Evolutionary conservation across 2,888 invertebrate species (phyloP), one percentile per base, ranked within the genome.

Genomic region (Noctua fimbriata): DNA sequence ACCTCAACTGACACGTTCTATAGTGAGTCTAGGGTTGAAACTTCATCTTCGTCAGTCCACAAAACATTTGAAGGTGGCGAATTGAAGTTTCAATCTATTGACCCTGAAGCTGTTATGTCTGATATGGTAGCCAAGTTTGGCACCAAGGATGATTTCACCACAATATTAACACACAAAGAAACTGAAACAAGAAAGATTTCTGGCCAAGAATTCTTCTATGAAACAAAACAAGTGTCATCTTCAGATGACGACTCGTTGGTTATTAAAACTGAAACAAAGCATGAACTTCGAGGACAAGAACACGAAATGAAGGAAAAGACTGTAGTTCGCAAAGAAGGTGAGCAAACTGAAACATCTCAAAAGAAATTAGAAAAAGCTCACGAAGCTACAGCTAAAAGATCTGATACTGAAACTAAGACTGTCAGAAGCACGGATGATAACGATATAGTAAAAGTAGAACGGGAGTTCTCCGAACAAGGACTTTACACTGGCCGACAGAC

Each of bases 321-420:
- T 67, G 96, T 92, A 24, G 90, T 95, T 6, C 94, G 95, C 49
- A 95, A 93, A 88, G 96, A 96, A 63, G 97, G 97, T 18, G 96
- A 96, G 73, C 94, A 95, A 89, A 97, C 95, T 36, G 97, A 97
- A 90, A 97, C 97, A 44, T 96, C 96, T 18, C 96, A 97, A 90
- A 97, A 97, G 85, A 96, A 96, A 90, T 88, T 97, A 47, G 97
- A 97, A 91, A 97, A 96, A 89, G 97, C 97, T 76, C 97, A 97
- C 85, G 97, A 97, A 92, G 96, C 96, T 58, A 93, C 95, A 3
- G 96, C 96, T 24, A 97, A 96, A 88, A 91, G 96, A 86, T 95
- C 95, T 24, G 97, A 97, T 82, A 88, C 94, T 58, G 97, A 97
- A 94, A 96, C 96, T 0, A 97, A 97, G 91, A 96, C 96, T 67